Evolutionary conservation across 2,888 invertebrate genomes (phyloP).

Genomic region (Plusia festucae): DNA sequence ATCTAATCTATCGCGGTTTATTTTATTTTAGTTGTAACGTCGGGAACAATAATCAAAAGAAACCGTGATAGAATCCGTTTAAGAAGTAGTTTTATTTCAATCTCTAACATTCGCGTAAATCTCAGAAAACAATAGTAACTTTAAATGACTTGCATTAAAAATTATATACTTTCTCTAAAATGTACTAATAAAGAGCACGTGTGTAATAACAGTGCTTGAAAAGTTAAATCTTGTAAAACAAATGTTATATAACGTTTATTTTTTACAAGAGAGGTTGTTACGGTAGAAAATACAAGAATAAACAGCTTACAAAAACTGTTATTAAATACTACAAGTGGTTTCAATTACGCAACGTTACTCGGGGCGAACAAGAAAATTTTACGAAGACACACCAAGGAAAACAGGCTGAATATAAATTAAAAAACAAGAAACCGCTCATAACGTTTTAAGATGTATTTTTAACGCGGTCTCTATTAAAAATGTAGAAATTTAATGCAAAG

Average conservation of each 20-base stretch:
- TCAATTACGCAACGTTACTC: conserved; percentile 22
- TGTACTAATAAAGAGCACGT: not conserved
- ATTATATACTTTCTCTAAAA: not conserved
- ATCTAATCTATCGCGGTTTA: too few relatives aligned
- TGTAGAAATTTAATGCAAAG: conserved; percentile 35
- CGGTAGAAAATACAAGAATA: not conserved
- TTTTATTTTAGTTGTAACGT: too few relatives aligned
- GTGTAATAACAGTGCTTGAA: not conserved
- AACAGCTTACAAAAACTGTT: not conserved
- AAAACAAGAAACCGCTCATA: conserved; percentile 45
- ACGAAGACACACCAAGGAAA: conserved; percentile 19
- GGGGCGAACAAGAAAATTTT: conserved; percentile 20
- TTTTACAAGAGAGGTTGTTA: not conserved
- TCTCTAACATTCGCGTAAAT: too few relatives aligned
- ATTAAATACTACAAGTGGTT: conserved; percentile 6
- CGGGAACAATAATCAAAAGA: too few relatives aligned
- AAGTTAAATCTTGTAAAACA: not conserved
- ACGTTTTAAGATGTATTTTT: conserved; percentile 53
- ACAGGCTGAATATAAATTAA: conserved; percentile 43
- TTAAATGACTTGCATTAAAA: not conserved
- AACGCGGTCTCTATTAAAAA: conserved; percentile 40
- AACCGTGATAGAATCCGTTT: too few relatives aligned
- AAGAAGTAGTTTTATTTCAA: too few relatives aligned
- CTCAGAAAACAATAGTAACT: too few relatives aligned
- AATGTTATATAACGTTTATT: not conserved